Conservation (phyloP, 1,140 invertebrate species). For the Drosophila quadrilineata region DNA sequence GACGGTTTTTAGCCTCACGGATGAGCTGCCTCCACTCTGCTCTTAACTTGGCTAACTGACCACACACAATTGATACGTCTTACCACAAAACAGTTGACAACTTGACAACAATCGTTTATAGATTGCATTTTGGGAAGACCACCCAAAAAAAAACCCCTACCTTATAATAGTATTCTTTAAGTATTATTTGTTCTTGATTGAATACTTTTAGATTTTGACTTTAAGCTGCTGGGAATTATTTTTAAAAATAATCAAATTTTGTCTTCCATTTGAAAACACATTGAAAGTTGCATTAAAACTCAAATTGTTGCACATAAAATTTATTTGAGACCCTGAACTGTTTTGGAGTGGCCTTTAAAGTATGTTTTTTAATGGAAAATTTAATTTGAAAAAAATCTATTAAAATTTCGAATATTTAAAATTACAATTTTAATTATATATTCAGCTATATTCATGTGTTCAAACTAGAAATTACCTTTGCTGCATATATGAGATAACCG, state of each 20-base stretch:
- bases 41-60: conserved; percentile 18
- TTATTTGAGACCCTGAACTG: not conserved
- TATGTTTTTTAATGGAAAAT: too few species aligned
- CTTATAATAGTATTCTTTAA: conserved; percentile 2
- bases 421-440: too few species aligned
- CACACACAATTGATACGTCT: conserved; percentile 27
- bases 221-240: too few species aligned
- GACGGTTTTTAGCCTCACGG: not conserved
- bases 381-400: too few species aligned
- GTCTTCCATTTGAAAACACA: not conserved
- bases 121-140: conserved; percentile 13
- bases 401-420: too few species aligned
- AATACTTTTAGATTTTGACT: not conserved
- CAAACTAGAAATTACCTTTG: too few species aligned
- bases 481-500: too few species aligned
- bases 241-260: not conserved
- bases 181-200: conserved; percentile 7
- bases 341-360: not conserved
- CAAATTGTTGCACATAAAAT: not conserved
- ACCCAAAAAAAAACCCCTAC: not conserved
- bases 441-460: too few species aligned
- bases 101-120: conserved; percentile 14
- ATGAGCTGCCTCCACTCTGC: conserved; percentile 7
- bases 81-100: conserved; percentile 4
- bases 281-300: conserved; percentile 6